phyloP scores from a whole-genome alignment of 2,113 vertebrate genomes.

The Coregonus clupeaformis region DNA sequence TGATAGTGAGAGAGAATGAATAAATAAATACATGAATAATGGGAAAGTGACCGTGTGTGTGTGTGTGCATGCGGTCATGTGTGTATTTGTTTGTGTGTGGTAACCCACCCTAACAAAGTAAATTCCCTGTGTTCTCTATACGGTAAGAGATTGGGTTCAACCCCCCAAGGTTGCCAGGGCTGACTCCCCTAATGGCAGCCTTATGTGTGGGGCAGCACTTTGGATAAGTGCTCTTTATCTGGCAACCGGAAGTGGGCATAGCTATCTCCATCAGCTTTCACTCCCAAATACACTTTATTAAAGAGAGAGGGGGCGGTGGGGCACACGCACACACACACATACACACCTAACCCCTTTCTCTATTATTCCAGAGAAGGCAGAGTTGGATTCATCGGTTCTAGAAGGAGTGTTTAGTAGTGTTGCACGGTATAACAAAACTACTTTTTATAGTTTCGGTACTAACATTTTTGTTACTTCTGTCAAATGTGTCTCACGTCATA shows the following conservation, averaged over 20 bases:
- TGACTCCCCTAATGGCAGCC: slow-evolving; percentile 5
- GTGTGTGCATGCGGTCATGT: not conserved
- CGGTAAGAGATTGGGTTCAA: slow-evolving; percentile 26
- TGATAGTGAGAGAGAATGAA: not conserved
- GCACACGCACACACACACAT: not conserved
- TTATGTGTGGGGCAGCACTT: slow-evolving; percentile 32
- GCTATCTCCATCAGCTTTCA: not conserved
- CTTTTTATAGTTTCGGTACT: no score
- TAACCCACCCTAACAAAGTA: not conserved
- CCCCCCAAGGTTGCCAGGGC: slow-evolving; percentile 22
- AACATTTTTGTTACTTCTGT: no score
- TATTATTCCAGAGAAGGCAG: slow-evolving; percentile 17
- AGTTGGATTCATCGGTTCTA: no score
- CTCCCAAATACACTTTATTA: slow-evolving; percentile 25
- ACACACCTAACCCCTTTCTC: slow-evolving; percentile 6
- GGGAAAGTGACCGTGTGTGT: no score
- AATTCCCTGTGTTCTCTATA: not conserved
- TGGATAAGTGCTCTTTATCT: slow-evolving; percentile 42
- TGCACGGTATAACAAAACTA: no score
- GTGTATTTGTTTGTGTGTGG: no score
- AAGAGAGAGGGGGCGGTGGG: slow-evolving; percentile 5
- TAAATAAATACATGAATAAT: not conserved
- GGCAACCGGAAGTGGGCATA: slow-evolving; percentile 2
- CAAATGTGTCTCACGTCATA: no score
- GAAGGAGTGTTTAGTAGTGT: no score